A percentile compares a stretch with the other conserved stretches of the same genome.
phyloP scores from a whole-genome alignment of 2,888 invertebrate species.

The Schrankia costaestrigalis region DNA sequence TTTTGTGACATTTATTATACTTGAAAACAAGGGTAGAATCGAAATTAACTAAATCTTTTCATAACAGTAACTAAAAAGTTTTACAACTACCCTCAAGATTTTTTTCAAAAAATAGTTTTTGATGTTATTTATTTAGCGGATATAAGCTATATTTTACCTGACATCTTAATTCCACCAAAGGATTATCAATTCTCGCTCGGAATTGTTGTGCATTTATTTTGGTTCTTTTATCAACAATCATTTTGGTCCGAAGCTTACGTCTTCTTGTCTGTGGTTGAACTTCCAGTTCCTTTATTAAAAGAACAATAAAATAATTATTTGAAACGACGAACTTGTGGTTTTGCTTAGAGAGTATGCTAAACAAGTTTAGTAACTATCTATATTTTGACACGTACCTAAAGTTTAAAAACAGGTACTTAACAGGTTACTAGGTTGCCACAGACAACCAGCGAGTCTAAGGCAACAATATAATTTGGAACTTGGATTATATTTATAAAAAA shows the following conservation, averaged over 20 bases:
- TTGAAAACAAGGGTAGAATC: too few relatives aligned
- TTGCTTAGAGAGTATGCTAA: too few relatives aligned
- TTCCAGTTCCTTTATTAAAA: slow-evolving; percentile 50
- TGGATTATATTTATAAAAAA: too few relatives aligned
- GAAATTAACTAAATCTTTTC: too few relatives aligned
- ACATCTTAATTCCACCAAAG: slow-evolving; percentile 52
- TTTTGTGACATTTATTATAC: too few relatives aligned
- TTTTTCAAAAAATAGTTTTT: background rate
- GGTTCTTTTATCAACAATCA: slow-evolving; percentile 57
- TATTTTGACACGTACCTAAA: too few relatives aligned
- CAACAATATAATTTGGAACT: too few relatives aligned
- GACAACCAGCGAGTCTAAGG: too few relatives aligned
- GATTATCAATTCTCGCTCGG: slow-evolving; percentile 48
- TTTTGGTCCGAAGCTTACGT: slow-evolving; percentile 39
- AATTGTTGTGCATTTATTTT: slow-evolving; percentile 40
- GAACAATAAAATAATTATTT: slow-evolving; percentile 1
- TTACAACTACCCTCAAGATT: background rate
- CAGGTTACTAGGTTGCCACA: too few relatives aligned
- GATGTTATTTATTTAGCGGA: background rate
- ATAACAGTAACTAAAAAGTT: background rate
- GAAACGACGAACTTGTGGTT: too few relatives aligned
- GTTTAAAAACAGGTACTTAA: too few relatives aligned
- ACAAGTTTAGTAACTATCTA: too few relatives aligned
- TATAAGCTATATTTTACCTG: slow-evolving; percentile 42
- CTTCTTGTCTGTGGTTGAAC: slow-evolving; percentile 39